Base-by-base conservation (phyloP, 2,113 vertebrate genomes). In the Alethe diademata region DNA sequence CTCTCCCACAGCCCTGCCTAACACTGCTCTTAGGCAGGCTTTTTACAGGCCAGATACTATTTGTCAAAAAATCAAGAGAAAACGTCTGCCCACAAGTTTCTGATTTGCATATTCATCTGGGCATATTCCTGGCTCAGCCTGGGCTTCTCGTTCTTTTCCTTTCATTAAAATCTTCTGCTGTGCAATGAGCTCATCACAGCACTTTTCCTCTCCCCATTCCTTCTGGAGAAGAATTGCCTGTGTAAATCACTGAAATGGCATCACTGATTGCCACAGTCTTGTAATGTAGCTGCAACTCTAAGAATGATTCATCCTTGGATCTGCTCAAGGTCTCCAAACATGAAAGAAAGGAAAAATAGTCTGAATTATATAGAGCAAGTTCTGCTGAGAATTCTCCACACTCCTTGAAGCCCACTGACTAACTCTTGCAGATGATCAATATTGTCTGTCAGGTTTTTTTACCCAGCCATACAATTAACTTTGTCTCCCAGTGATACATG, bases 201-300 rank as follows among this genome's bases (percentile, higher is more conserved):
- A 50, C 71, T 93, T 93, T 43, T 72, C 58, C 74, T 70, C 40
- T 89, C 42, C 38, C 70, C 11, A 2, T 87, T 91, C 92, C 90
- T 93, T 67, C 71, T 80, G 67, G 64, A 83, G 88, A 64, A 92
- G 93, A 60, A 74, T 78, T 7, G 33, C 48, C 31, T 17, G 56
- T 93, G 86, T 96, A 96, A 96, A 96, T 96, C 95, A 96, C 69
- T 86, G 93, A 60, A 88, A 88, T 80, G 92, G 90, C 92, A 94
- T 76, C 31, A 7, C 86, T 95, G 88, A 92, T 90, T 80, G 78
- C 92, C 79, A 90, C 86, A 61, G 93, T 40, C 88, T 60, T 56
- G 72, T 90, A 94, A 86, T 51, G 75, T 20, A 81, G 86, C 88
- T 88, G 86, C 82, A 86, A 43, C 78, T 92, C 56, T 45, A 36